phyloP scores from a whole-genome alignment of 2,113 vertebrate genomes.

The Pteronura brasiliensis region DNA sequence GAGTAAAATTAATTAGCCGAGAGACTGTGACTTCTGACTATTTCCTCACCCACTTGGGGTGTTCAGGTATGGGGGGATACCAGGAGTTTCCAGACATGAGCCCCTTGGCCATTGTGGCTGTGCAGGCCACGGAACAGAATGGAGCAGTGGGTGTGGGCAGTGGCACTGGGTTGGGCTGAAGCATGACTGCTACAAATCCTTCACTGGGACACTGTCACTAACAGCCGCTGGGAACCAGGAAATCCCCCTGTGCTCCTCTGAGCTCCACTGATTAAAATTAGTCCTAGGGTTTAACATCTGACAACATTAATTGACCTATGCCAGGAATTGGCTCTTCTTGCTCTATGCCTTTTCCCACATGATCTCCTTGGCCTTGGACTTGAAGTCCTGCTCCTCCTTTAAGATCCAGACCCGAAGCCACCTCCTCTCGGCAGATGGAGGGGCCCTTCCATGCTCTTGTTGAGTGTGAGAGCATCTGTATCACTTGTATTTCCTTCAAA shows the following conservation, averaged over 20 bases:
- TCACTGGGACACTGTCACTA: background rate
- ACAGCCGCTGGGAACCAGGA: background rate
- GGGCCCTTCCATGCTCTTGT: background rate
- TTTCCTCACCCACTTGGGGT: background rate
- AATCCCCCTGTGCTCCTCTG: background rate
- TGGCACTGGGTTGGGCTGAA: background rate
- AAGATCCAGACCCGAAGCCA: background rate
- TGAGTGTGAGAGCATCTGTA: background rate
- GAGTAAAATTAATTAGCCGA: background rate
- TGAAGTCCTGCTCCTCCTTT: background rate
- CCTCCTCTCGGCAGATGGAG: background rate
- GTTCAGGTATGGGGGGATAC: background rate
- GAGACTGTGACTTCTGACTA: background rate
- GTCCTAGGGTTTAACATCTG: background rate
- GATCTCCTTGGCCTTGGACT: background rate
- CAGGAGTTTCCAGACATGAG: background rate
- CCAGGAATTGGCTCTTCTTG: background rate
- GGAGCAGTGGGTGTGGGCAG: background rate
- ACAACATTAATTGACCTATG: background rate
- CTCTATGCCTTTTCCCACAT: background rate
- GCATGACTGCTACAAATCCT: background rate
- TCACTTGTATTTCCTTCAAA: background rate
- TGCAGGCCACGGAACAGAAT: background rate
- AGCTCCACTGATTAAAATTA: background rate
- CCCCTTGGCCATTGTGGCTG: fast-evolving